Conservation (phyloP, 2,888 invertebrate genomes). For the Troglohyphantes excavatus region DNA sequence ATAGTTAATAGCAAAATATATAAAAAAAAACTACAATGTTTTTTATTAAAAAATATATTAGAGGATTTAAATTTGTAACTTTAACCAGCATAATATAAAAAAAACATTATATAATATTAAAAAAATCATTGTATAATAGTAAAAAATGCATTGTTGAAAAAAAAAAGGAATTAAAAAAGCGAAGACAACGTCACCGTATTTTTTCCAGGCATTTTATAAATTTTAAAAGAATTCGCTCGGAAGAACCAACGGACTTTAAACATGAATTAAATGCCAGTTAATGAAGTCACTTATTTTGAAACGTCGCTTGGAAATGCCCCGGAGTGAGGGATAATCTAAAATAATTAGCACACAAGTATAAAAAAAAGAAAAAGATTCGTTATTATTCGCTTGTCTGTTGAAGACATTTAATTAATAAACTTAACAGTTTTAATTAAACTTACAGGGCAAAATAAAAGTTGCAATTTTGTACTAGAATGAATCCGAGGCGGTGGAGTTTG, state of each 20-base stretch:
- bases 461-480: conserved; percentile 4
- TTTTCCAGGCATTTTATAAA: background rate
- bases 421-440: conserved; percentile 9
- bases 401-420: conserved; percentile 9
- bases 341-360: background rate
- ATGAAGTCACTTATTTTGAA: background rate
- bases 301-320: background rate
- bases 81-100: no score
- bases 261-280: conserved; percentile 2
- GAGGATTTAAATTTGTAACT: no score
- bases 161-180: background rate
- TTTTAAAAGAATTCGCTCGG: background rate
- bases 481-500: background rate
- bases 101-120: no score
- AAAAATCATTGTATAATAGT: no score
- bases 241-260: background rate
- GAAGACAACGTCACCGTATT: background rate
- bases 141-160: no score
- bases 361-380: background rate
- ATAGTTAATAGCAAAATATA: no score
- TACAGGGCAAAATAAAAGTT: background rate
- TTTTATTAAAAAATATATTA: no score
- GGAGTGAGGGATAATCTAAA: background rate
- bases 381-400: conserved; percentile 2
- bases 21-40: no score